Percentiles rank a stretch among this genome's conserved stretches.
Conservation (phyloP, 2,888 invertebrate species). For the Falcaria lacertinaria region DNA sequence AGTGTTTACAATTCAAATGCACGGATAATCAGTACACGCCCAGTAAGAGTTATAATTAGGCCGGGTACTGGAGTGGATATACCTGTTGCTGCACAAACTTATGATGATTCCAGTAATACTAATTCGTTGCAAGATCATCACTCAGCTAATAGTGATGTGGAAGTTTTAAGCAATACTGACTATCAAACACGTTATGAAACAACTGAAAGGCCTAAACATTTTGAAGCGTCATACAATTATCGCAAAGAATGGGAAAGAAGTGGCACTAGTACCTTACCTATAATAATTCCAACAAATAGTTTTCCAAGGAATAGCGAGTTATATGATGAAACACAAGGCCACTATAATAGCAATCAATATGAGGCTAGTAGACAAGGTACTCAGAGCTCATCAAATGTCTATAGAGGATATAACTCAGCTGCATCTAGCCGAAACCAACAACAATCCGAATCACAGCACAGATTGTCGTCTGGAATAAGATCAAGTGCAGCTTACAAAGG, state of each 20-base stretch:
- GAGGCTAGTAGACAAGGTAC: slow-evolving; percentile 27
- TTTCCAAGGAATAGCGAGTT: slow-evolving; percentile 49
- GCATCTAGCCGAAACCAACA: slow-evolving; percentile 38
- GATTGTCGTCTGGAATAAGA: slow-evolving; percentile 14
- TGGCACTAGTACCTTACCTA: slow-evolving; percentile 38
- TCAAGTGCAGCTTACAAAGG: slow-evolving; percentile 4
- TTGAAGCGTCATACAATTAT: slow-evolving; percentile 65
- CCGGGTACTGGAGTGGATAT: slow-evolving; percentile 54
- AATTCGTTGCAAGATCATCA: slow-evolving; percentile 40
- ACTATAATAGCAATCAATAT: slow-evolving; percentile 24
- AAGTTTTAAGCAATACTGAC: slow-evolving; percentile 31
- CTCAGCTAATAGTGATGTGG: slow-evolving; percentile 45
- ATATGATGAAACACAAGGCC: slow-evolving; percentile 42
- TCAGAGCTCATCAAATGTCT: slow-evolving; percentile 19
- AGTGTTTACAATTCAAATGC: slow-evolving; percentile 30
- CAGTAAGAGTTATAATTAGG: slow-evolving; percentile 50
- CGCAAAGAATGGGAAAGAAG: slow-evolving; percentile 71
- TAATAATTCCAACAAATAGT: slow-evolving; percentile 40
- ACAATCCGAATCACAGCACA: slow-evolving; percentile 33
- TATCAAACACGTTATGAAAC: slow-evolving; percentile 31
- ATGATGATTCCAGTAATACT: slow-evolving; percentile 31
- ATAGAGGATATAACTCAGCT: slow-evolving; percentile 37
- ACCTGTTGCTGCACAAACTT: slow-evolving; percentile 50
- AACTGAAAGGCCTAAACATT: slow-evolving; percentile 40
- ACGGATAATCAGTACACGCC: slow-evolving; percentile 38